Percentiles rank a stretch among this genome's conserved stretches.
phyloP scores from a whole-genome alignment of 1,140 invertebrate genomes.

The Antheraea mylitta region DNA sequence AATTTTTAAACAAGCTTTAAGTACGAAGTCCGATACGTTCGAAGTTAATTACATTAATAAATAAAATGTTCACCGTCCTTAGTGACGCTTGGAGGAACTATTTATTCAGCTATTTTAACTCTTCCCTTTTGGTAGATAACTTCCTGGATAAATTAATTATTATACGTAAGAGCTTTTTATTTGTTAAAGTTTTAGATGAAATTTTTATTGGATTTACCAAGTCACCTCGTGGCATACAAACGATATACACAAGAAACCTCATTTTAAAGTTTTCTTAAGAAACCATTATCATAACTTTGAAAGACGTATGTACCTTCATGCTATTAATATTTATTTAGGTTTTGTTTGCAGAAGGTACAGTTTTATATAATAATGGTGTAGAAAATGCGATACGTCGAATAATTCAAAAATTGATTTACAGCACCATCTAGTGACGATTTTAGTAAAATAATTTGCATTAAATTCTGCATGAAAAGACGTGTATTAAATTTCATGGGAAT shows the following conservation, averaged over 20 bases:
- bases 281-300: not conserved
- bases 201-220: not conserved
- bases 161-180: not conserved
- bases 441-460: too few species aligned
- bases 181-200: not conserved
- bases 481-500: too few species aligned
- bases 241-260: not conserved
- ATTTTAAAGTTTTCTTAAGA: not conserved
- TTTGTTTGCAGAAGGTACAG: too few species aligned
- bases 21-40: constrained; percentile 70
- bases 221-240: not conserved
- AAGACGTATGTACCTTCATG: not conserved
- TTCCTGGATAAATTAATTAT: constrained; percentile 1
- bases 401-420: too few species aligned
- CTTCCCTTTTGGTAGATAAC: constrained; percentile 4
- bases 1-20: constrained; percentile 75
- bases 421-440: too few species aligned
- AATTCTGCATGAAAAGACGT: too few species aligned
- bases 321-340: too few species aligned
- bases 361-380: too few species aligned
- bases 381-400: too few species aligned
- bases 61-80: constrained; percentile 31
- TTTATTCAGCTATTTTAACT: constrained; percentile 10
- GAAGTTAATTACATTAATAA: constrained; percentile 71
- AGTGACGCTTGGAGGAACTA: constrained; percentile 8